phyloP scores from a whole-genome alignment of 1,140 invertebrate species.

The Acromyrmex charruanus region DNA sequence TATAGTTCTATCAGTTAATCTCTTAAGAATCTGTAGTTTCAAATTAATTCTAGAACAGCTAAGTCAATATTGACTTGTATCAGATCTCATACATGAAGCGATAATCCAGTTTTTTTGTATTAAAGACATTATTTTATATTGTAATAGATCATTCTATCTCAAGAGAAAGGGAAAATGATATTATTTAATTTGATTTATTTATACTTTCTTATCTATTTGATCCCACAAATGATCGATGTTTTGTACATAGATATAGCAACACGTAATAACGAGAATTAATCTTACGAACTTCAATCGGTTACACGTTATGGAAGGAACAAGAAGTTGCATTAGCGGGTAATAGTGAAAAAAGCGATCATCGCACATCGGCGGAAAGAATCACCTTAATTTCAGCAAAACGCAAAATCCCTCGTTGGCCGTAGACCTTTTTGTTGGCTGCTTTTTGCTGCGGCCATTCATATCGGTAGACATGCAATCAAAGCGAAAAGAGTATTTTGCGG shows the following conservation, averaged over 20 bases:
- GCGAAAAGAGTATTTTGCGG: conserved; percentile 53
- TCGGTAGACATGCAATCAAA: conserved; percentile 55
- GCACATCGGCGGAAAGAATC: conserved; percentile 33
- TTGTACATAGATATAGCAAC: conserved; percentile 5
- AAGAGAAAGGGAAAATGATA: background rate
- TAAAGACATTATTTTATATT: background rate
- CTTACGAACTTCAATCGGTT: conserved; percentile 4
- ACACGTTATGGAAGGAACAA: background rate
- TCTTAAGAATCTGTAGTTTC: conserved; percentile 3
- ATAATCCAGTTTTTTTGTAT: conserved; percentile 57
- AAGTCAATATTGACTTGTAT: conserved; percentile 60
- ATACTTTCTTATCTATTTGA: conserved; percentile 5
- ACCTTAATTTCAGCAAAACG: conserved; percentile 59
- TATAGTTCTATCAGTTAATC: conserved; percentile 12
- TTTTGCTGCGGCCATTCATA: conserved; percentile 54
- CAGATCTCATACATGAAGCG: conserved; percentile 7
- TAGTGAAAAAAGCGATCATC: conserved; percentile 1
- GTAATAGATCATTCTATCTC: conserved; percentile 3
- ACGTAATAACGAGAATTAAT: conserved; percentile 17
- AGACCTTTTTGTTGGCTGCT: conserved; percentile 32
- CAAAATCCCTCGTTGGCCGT: conserved; percentile 28
- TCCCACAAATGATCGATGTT: conserved; percentile 7
- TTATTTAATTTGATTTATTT: background rate
- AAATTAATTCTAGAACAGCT: conserved; percentile 16
- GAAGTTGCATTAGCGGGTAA: background rate